These are phyloP conservation scores for Saxidomus purpurata DNA, from an alignment of 1,140 invertebrate genomes.

Conservation along the genomic window DNA sequence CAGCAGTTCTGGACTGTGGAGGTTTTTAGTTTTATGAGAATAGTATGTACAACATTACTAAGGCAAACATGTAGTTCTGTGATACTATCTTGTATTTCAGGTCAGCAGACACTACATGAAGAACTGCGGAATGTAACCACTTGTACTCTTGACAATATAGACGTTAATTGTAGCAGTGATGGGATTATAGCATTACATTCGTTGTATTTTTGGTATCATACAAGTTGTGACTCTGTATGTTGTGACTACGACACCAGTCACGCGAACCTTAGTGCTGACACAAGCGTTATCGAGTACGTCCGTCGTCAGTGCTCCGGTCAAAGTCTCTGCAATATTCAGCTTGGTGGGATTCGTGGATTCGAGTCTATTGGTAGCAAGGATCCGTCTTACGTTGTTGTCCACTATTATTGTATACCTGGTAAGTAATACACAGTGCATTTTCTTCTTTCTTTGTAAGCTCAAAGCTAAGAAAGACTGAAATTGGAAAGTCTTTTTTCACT, in stretches of 20 bases:
- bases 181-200: background rate
- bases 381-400: background rate
- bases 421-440: too few species aligned
- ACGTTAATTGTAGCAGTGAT: background rate
- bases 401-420: constrained; percentile 4
- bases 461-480: too few species aligned
- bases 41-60: too few species aligned
- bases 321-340: background rate
- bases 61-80: too few species aligned
- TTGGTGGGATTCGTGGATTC: background rate
- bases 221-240: background rate
- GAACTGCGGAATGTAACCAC: background rate
- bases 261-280: background rate
- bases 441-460: too few species aligned
- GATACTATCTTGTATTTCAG: background rate
- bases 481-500: too few species aligned
- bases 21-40: too few species aligned
- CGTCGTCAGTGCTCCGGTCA: background rate
- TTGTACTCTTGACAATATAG: background rate
- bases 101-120: background rate
- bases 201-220: background rate
- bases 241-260: background rate
- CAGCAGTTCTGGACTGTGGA: too few species aligned
- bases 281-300: background rate
- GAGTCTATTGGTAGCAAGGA: background rate